Evolutionary conservation across 2,888 invertebrate species (phyloP), one percentile per base, ranked within the genome.

Genomic region (Lamproptera curius): DNA sequence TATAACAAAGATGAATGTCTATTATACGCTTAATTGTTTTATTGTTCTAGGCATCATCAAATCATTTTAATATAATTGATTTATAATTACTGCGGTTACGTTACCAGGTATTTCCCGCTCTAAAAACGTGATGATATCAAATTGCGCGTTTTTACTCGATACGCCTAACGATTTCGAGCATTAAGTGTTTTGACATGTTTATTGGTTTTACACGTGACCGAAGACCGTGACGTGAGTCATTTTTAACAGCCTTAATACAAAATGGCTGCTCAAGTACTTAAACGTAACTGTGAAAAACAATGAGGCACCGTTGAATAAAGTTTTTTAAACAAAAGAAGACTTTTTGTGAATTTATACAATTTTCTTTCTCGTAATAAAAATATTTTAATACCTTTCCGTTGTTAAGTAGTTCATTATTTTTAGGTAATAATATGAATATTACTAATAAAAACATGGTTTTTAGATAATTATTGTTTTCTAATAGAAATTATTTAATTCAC

Each of bases 31-130:
- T 23, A 28, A 10, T 28, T 10, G 10, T 28, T 28, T n/a, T 10
- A 6, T n/a, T 10, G 28, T 10, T 28, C n/a, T 4, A 11, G n/a
- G 1, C 2, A 31, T 14, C 42, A 34, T n/a, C 13, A 10, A 6
- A 9, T 6, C 4, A 8, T 15, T n/a, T 46, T 9, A 14, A 20
- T 31, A 20, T 46, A 28, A 37, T 46, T 14, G 17, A 14, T 15
- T 37, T 26, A 28, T 39, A 38, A 39, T 34, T 14, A 34, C 11
- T 39, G 2, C 5, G 5, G 14, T 47, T 31, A 47, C 42, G 37
- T 31, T 6, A 13, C 16, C 20, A 5, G 31, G 44, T 45, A 45
- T 38, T 45, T 38, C 44, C 44, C 44, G 9, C 10, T 14, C n/a
- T 34, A 10, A n/a, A 1, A 26, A 38, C n/a, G 9, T 14, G 44